A percentile compares a stretch with the other conserved stretches of the same genome.
Evolutionary conservation across 2,797 vertebrate genomes (phyloP).

Genomic region (Gallinago stenura): DNA sequence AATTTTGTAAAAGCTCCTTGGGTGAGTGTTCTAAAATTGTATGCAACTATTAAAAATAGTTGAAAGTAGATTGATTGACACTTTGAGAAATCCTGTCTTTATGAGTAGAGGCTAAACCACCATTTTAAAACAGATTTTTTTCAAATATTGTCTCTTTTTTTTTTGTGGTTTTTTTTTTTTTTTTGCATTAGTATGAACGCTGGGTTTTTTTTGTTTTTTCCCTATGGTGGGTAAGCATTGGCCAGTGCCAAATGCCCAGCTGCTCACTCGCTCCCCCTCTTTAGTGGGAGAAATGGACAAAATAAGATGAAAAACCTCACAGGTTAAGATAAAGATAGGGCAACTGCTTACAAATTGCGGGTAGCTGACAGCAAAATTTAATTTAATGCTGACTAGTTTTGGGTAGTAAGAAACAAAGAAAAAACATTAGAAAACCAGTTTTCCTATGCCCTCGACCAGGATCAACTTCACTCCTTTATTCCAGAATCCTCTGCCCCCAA

Average conservation of each 20-base stretch:
- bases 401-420: neutral
- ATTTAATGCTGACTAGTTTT: neutral
- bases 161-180: neutral
- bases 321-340: neutral
- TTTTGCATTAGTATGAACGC: neutral
- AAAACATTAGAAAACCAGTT: neutral
- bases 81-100: neutral
- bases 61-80: neutral
- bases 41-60: neutral
- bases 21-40: neutral
- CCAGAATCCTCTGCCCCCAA: neutral
- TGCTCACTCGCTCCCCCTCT: rapidly evolving
- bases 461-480: neutral
- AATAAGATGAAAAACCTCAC: neutral
- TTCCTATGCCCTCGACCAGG: rapidly evolving
- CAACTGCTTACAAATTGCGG: neutral
- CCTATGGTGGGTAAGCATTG: neutral
- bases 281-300: neutral
- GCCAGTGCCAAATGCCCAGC: neutral
- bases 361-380: neutral
- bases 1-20: neutral
- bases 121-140: neutral
- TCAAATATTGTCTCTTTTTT: neutral
- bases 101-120: neutral
- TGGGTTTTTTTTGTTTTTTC: neutral